Percentiles rank a stretch among this genome's conserved stretches.
Conservation (phyloP, 2,797 vertebrate genomes). For the Tenualosa ilisha region DNA sequence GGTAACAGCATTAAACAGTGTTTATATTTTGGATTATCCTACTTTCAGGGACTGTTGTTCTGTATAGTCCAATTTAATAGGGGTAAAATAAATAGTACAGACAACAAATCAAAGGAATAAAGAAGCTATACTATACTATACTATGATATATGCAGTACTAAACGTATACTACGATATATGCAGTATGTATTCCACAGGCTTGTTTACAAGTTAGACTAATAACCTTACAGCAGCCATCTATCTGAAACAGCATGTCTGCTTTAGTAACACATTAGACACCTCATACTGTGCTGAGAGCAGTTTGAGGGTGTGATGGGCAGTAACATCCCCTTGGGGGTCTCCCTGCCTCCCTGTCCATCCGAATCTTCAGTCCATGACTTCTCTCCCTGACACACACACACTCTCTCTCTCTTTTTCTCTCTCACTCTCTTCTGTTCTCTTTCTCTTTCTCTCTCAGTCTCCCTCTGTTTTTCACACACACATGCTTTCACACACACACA, state of each 20-base stretch:
- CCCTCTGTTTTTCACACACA: constrained; percentile 34
- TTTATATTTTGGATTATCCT: neutral
- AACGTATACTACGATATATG: neutral
- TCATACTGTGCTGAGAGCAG: neutral
- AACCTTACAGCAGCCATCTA: neutral
- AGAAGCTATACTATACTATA: neutral
- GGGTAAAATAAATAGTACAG: neutral
- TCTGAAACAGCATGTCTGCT: neutral
- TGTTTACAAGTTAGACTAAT: neutral
- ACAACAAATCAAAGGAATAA: neutral
- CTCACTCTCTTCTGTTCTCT: neutral
- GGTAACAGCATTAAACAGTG: too few species aligned
- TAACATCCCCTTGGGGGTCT: neutral
- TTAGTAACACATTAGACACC: constrained; percentile 17
- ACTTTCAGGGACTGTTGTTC: neutral
- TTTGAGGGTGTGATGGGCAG: constrained; percentile 1
- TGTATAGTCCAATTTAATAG: neutral
- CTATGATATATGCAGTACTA: neutral
- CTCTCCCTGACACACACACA: neutral
- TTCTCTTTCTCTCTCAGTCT: neutral
- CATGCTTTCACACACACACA: constrained; percentile 23
- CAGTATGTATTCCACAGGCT: neutral
- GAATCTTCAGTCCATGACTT: neutral
- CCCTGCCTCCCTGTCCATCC: neutral
- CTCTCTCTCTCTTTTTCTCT: neutral